phyloP scores from a whole-genome alignment of 2,888 invertebrate species.

The Drosophila mimica region DNA sequence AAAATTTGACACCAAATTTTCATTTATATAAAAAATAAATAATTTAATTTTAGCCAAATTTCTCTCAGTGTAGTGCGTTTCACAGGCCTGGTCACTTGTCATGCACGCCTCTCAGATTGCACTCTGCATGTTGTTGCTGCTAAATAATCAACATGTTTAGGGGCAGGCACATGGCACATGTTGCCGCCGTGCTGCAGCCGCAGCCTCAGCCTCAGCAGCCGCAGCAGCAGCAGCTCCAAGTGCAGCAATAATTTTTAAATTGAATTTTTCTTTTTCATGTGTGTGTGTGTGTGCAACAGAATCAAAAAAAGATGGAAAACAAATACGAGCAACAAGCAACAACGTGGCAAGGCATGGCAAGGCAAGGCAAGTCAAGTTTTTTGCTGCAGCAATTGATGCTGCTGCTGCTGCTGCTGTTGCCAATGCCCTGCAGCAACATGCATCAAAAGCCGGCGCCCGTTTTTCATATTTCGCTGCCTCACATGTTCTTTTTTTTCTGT shows the following conservation, averaged over 20 bases:
- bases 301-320: slow-evolving; percentile 47
- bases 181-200: slow-evolving; percentile 59
- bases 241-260: slow-evolving; percentile 83
- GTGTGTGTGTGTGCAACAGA: slow-evolving; percentile 11
- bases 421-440: slow-evolving; percentile 71
- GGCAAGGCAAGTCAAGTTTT: slow-evolving; percentile 51
- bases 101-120: slow-evolving; percentile 48
- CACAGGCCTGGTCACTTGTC: slow-evolving; percentile 26
- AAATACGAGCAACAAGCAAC: slow-evolving; percentile 56
- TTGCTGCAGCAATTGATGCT: slow-evolving; percentile 30
- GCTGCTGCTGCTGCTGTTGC: slow-evolving; percentile 32
- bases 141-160: slow-evolving; percentile 79
- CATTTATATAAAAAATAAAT: neutral
- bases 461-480: slow-evolving; percentile 70
- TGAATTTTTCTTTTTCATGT: slow-evolving; percentile 69
- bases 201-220: neutral
- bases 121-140: slow-evolving; percentile 52
- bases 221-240: slow-evolving; percentile 51
- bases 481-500: slow-evolving; percentile 47
- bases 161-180: slow-evolving; percentile 62
- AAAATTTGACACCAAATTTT: neutral
- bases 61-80: neutral
- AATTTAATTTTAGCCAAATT: neutral
- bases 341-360: slow-evolving; percentile 22
- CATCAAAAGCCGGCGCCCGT: slow-evolving; percentile 76